Evolutionary conservation across 2,888 invertebrate species (phyloP).

Genomic region (Dicyrtoma fusca): DNA sequence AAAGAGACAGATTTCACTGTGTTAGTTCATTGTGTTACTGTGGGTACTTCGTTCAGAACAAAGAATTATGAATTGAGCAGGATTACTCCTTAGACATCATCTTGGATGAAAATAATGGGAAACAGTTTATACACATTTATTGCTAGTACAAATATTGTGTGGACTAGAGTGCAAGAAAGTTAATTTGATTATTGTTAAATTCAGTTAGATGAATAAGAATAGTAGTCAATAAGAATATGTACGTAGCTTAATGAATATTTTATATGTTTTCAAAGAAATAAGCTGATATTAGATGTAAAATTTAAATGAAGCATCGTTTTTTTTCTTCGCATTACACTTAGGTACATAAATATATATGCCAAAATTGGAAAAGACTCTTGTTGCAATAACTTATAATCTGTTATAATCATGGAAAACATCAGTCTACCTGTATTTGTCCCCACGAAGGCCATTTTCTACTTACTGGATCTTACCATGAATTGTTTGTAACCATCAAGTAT

Average conservation of each 20-base stretch:
- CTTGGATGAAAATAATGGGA: conserved; percentile 6
- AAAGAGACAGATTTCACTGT: too few species aligned
- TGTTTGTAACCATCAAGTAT: too few species aligned
- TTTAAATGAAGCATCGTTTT: conserved; percentile 1
- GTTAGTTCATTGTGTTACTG: too few species aligned
- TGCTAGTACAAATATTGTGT: conserved; percentile 34
- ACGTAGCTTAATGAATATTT: conserved; percentile 20
- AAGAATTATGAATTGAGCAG: conserved; percentile 8
- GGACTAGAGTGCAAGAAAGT: conserved; percentile 4
- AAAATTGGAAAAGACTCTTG: conserved; percentile 18
- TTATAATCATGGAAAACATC: conserved; percentile 13
- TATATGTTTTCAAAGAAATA: conserved; percentile 27
- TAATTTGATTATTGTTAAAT: conserved; percentile 6
- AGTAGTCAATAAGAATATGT: conserved; percentile 16
- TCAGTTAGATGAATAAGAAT: conserved; percentile 7
- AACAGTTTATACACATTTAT: conserved; percentile 19
- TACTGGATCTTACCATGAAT: conserved; percentile 2
- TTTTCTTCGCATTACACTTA: neutral
- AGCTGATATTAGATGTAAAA: conserved; percentile 16
- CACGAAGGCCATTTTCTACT: conserved; percentile 17
- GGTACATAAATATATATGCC: conserved; percentile 1
- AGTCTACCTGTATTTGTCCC: conserved; percentile 12
- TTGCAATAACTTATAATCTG: conserved; percentile 24
- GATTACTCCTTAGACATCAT: conserved; percentile 5
- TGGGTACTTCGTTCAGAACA: too few species aligned